These are phyloP conservation scores for Procambarus virginalis DNA, from an alignment of 1,140 invertebrate genomes.

Conservation along the genomic window DNA sequence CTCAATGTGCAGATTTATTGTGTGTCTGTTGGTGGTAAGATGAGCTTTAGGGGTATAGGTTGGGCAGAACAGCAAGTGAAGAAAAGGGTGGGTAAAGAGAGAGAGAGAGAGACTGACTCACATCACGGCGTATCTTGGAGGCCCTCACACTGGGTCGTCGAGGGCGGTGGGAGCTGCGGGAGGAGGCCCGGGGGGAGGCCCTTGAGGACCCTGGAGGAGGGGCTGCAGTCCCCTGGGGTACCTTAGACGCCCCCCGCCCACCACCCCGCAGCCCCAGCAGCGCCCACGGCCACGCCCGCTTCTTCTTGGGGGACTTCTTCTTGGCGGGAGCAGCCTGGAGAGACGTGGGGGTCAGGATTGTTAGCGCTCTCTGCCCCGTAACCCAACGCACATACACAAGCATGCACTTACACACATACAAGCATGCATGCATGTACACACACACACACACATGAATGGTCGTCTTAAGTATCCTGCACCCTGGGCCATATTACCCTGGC, in stretches of 20 bases:
- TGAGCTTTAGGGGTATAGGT: background rate
- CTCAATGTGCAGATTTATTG: background rate
- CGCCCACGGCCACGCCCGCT: slow-evolving; percentile 40
- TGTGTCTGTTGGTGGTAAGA: background rate
- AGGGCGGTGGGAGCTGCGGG: slow-evolving; percentile 35
- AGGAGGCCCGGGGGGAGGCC: slow-evolving; percentile 40
- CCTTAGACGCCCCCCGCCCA: background rate
- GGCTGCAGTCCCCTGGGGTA: background rate
- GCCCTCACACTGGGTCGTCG: slow-evolving; percentile 34
- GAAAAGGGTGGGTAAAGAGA: background rate
- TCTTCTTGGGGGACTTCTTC: slow-evolving; percentile 44
- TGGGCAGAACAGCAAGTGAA: background rate
- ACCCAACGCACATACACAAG: too few species aligned
- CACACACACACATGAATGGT: too few species aligned
- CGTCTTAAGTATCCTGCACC: too few species aligned
- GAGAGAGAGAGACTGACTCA: slow-evolving; percentile 2
- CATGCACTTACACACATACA: too few species aligned
- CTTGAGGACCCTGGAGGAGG: slow-evolving; percentile 12
- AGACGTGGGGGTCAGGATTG: slow-evolving; percentile 13
- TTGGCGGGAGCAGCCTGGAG: slow-evolving; percentile 35
- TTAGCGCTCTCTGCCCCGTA: background rate
- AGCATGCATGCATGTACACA: too few species aligned
- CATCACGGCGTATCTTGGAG: slow-evolving; percentile 41
- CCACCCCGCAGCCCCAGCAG: slow-evolving; percentile 29
- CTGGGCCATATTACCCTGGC: too few species aligned